Conservation (phyloP, 2,888 invertebrate species). For the Saturnia japonica region DNA sequence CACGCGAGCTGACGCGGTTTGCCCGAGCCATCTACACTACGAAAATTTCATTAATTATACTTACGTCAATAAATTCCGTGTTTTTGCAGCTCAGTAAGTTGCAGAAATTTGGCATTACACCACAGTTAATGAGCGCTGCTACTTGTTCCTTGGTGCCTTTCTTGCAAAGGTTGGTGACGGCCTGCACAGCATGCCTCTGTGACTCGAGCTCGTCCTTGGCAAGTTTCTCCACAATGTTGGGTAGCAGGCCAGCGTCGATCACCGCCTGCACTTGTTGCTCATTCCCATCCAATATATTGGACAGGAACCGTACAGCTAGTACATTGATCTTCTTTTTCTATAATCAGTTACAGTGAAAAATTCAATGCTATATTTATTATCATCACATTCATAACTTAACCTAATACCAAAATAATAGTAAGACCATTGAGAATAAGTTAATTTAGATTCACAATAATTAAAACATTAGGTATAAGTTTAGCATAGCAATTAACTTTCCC, state of each 20-base stretch:
- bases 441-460: too few species aligned
- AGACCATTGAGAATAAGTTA: too few species aligned
- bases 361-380: neutral
- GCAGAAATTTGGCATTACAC: slow-evolving; percentile 98
- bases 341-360: slow-evolving; percentile 3
- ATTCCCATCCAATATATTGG: slow-evolving; percentile 99
- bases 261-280: slow-evolving; percentile 98
- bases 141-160: slow-evolving; percentile 97
- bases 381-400: too few species aligned
- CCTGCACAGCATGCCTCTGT: slow-evolving; percentile 99
- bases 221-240: slow-evolving; percentile 96
- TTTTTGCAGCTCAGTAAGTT: slow-evolving; percentile 84
- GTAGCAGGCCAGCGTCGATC: slow-evolving; percentile 95
- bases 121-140: slow-evolving; percentile 92
- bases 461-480: too few species aligned
- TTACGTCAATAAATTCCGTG: slow-evolving; percentile 58
- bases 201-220: slow-evolving; percentile 97
- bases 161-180: slow-evolving; percentile 98
- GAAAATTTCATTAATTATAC: neutral
- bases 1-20: slow-evolving; percentile 93
- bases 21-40: slow-evolving; percentile 97
- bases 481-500: too few species aligned
- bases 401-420: neutral
- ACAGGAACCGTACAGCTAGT: slow-evolving; percentile 99
- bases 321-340: slow-evolving; percentile 99